Percentiles rank a stretch among this genome's conserved stretches.
phyloP scores from a whole-genome alignment of 2,113 vertebrate species.

The Gymnobelideus leadbeateri region DNA sequence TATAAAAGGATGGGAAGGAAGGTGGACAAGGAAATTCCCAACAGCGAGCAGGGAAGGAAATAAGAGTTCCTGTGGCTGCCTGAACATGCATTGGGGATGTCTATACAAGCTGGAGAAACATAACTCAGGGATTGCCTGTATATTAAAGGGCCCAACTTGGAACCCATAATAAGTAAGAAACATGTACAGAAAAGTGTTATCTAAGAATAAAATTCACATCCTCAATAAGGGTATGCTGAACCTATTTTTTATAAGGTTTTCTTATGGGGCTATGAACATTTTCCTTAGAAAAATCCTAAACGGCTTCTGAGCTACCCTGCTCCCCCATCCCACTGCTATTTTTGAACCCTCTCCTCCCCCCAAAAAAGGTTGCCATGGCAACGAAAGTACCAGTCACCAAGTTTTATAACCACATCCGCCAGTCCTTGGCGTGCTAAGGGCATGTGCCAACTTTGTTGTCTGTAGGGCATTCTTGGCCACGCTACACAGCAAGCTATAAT shows the following conservation, averaged over 20 bases:
- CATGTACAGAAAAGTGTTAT: constrained; percentile 51
- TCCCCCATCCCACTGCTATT: constrained; percentile 54
- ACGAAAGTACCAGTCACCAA: constrained; percentile 68
- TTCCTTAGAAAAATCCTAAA: constrained; percentile 55
- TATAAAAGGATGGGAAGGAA: background rate
- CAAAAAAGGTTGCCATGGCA: constrained; percentile 73
- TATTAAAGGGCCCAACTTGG: background rate
- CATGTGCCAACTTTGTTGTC: constrained; percentile 74
- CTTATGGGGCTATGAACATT: constrained; percentile 34
- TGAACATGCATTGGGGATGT: background rate
- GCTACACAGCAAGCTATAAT: constrained; percentile 74
- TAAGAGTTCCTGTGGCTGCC: background rate
- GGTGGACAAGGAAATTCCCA: background rate
- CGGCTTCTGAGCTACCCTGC: constrained; percentile 42
- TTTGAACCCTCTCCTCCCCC: constrained; percentile 69
- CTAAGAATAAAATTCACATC: constrained; percentile 19
- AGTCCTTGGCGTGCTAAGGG: constrained; percentile 43
- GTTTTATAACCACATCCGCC: constrained; percentile 72
- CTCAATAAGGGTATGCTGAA: background rate
- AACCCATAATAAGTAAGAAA: constrained; percentile 55
- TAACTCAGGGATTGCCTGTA: background rate
- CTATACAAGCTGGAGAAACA: background rate
- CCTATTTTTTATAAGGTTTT: constrained; percentile 70
- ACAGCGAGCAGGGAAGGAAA: background rate
- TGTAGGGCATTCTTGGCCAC: constrained; percentile 72